A percentile compares a stretch with the other conserved stretches of the same genome.
phyloP scores from a whole-genome alignment of 2,797 vertebrate genomes.

The Allochrocebus solatus region DNA sequence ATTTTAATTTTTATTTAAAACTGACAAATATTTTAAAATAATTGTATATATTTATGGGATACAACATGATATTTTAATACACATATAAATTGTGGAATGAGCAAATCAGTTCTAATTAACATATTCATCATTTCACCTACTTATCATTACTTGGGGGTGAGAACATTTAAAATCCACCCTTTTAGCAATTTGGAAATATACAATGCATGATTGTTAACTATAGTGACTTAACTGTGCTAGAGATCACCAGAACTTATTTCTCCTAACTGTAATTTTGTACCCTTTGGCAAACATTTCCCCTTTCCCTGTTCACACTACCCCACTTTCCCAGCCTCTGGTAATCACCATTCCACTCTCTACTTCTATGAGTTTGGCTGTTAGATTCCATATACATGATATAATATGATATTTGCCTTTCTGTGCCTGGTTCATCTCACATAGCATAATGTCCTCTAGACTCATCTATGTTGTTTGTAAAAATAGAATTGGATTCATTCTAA shows the following conservation, averaged over 20 bases:
- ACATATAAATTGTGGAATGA: not conserved
- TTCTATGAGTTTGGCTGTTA: not conserved
- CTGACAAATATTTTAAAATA: not conserved
- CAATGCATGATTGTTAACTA: not conserved
- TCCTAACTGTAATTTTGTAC: not conserved
- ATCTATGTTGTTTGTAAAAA: not conserved
- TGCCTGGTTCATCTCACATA: not conserved
- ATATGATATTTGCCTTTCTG: not conserved
- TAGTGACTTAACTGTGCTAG: not conserved
- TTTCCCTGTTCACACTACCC: not conserved
- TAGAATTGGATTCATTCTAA: not conserved
- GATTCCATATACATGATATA: not conserved
- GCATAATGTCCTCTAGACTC: not conserved
- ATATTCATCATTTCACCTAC: not conserved
- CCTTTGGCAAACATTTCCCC: not conserved
- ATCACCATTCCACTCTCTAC: not conserved
- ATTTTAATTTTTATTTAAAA: not conserved
- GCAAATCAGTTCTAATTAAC: not conserved
- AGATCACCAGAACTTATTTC: not conserved
- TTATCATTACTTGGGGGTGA: not conserved
- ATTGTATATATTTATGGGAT: not conserved
- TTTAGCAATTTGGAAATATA: not conserved
- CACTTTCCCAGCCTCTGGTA: not conserved
- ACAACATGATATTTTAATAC: not conserved
- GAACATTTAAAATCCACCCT: not conserved